Conservation (phyloP, 2,888 invertebrate species). For the Ptychoptera albimana region DNA sequence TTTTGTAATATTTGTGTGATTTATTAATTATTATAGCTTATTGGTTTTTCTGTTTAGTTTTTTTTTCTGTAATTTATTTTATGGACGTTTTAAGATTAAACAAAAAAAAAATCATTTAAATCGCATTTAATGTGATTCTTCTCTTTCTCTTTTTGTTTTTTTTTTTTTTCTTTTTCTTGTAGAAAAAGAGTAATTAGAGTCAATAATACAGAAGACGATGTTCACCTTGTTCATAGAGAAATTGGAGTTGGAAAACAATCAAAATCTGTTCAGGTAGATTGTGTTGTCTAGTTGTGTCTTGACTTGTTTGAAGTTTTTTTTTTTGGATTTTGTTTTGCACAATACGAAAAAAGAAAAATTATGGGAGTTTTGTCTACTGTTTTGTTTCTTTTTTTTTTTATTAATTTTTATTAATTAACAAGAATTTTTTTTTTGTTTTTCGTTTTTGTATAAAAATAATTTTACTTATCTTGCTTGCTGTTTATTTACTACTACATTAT, state of each 20-base stretch:
- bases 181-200: conserved; percentile 59
- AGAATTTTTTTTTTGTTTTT: background rate
- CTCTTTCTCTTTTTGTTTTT: background rate
- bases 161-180: conserved; percentile 29
- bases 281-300: conserved; percentile 13
- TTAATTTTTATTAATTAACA: conserved; percentile 1
- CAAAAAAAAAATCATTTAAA: too few relatives aligned
- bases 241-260: conserved; percentile 52
- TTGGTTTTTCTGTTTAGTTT: too few relatives aligned
- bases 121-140: too few relatives aligned
- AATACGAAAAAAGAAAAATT: too few relatives aligned
- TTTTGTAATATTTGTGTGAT: too few relatives aligned
- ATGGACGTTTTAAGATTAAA: too few relatives aligned
- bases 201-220: conserved; percentile 57
- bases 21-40: too few relatives aligned
- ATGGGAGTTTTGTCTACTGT: conserved; percentile 3
- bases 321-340: conserved; percentile 5
- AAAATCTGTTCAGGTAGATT: conserved; percentile 55
- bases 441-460: background rate
- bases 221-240: conserved; percentile 57
- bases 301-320: conserved; percentile 8
- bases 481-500: background rate
- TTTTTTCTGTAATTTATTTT: too few relatives aligned
- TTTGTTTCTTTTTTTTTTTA: conserved; percentile 8
- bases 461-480: background rate